Conservation (phyloP, 2,888 invertebrate genomes). For the Chirona hameri region DNA sequence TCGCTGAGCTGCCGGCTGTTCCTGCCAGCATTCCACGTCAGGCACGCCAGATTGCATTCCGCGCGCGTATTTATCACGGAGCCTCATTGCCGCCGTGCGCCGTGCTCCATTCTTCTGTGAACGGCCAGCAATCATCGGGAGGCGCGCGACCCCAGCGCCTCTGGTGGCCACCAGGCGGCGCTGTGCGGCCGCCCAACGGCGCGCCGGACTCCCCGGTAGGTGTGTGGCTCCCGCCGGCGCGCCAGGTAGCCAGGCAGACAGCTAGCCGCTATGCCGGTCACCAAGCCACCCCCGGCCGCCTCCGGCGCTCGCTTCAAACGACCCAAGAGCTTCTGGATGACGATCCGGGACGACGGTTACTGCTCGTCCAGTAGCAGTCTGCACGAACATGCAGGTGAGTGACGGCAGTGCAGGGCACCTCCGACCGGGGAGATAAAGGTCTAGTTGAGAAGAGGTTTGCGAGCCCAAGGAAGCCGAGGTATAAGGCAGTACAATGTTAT, state of each 20-base stretch:
- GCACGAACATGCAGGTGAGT: constrained; percentile 9
- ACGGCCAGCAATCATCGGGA: not conserved
- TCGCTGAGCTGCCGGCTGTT: not conserved
- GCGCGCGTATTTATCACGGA: not conserved
- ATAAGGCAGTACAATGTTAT: no score
- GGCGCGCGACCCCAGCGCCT: not conserved
- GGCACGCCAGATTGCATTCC: constrained; percentile 4
- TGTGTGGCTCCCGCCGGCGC: not conserved
- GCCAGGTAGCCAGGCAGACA: not conserved
- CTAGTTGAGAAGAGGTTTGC: no score
- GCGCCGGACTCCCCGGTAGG: not conserved
- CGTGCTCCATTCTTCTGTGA: not conserved
- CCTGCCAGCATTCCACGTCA: not conserved
- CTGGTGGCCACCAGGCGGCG: constrained; percentile 5
- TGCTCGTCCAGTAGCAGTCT: constrained; percentile 24
- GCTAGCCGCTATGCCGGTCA: not conserved
- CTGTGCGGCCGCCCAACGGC: not conserved
- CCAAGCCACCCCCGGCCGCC: not conserved
- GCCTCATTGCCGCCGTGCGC: not conserved
- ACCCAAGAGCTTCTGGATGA: constrained; percentile 23
- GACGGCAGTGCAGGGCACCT: not conserved
- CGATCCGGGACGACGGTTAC: constrained; percentile 22
- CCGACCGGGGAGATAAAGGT: no score
- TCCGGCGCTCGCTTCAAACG: not conserved
- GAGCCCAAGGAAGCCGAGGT: no score